phyloP scores from a whole-genome alignment of 2,888 invertebrate genomes.

The Parapristionchus giblindavisi region DNA sequence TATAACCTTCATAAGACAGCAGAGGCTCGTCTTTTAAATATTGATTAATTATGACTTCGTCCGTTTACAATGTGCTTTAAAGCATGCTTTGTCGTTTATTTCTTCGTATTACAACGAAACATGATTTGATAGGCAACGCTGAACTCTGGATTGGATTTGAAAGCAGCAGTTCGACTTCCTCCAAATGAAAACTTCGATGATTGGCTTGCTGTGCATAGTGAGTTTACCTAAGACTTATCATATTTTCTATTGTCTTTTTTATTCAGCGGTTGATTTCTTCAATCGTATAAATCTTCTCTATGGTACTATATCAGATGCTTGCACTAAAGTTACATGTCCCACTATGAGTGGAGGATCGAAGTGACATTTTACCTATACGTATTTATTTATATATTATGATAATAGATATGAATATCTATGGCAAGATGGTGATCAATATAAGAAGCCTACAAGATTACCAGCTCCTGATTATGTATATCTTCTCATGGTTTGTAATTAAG shows the following conservation, averaged over 20 bases:
- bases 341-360: constrained; percentile 89
- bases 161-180: constrained; percentile 83
- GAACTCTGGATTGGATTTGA: constrained; percentile 86
- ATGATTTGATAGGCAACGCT: constrained; percentile 78
- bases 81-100: not conserved
- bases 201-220: constrained; percentile 92
- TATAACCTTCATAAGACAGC: constrained; percentile 89
- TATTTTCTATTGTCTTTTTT: no score
- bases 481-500: constrained; percentile 75
- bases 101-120: not conserved
- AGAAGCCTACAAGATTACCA: constrained; percentile 81
- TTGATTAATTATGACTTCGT: not conserved
- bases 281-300: constrained; percentile 91
- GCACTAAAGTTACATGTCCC: constrained; percentile 84
- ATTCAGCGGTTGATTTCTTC: constrained; percentile 89
- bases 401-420: constrained; percentile 86
- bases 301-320: constrained; percentile 83
- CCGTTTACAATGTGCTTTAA: not conserved
- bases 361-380: no score
- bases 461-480: constrained; percentile 84
- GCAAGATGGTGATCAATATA: constrained; percentile 83
- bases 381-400: no score
- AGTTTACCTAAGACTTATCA: no score
- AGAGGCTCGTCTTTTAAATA: constrained; percentile 65
- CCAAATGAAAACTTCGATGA: constrained; percentile 84